These are phyloP conservation scores for Lordiphosa fenestrarum DNA, from an alignment of 2,888 invertebrate species.

Conservation along the genomic window DNA sequence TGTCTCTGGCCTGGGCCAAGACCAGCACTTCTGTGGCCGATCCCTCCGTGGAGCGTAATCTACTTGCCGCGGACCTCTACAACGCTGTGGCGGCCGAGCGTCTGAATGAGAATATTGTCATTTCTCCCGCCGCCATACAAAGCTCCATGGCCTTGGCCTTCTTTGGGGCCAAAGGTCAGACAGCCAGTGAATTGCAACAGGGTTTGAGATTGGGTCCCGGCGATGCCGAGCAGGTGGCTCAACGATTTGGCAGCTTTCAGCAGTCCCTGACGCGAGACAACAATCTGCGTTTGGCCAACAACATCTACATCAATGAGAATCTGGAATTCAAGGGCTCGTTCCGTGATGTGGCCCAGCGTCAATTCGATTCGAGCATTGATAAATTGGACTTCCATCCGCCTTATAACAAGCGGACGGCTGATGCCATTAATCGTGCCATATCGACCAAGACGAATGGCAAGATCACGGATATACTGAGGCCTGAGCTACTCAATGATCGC, in stretches of 20 bases:
- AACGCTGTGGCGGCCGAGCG: conserved; percentile 82
- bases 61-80: conserved; percentile 73
- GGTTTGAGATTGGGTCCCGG: conserved; percentile 81
- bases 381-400: conserved; percentile 83
- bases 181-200: conserved; percentile 83
- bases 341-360: conserved; percentile 83
- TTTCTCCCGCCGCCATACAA: conserved; percentile 89
- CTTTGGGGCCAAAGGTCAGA: conserved; percentile 86
- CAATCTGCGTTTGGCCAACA: conserved; percentile 85
- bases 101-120: conserved; percentile 84
- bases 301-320: conserved; percentile 85
- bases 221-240: conserved; percentile 62
- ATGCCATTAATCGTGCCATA: conserved; percentile 89
- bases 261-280: conserved; percentile 68
- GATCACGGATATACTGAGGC: conserved; percentile 87
- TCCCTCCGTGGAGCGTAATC: conserved; percentile 62
- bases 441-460: conserved; percentile 89
- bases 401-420: conserved; percentile 81
- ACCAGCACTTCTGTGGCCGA: conserved; percentile 32
- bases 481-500: conserved; percentile 79
- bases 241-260: conserved; percentile 69
- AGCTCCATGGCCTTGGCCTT: conserved; percentile 86
- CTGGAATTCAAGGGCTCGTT: conserved; percentile 83
- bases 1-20: conserved; percentile 36
- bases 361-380: conserved; percentile 85